Percentiles rank a stretch among this genome's conserved stretches.
These are phyloP conservation scores for Liparis tanakae DNA, from an alignment of 2,797 vertebrate species.

Conservation along the genomic window DNA sequence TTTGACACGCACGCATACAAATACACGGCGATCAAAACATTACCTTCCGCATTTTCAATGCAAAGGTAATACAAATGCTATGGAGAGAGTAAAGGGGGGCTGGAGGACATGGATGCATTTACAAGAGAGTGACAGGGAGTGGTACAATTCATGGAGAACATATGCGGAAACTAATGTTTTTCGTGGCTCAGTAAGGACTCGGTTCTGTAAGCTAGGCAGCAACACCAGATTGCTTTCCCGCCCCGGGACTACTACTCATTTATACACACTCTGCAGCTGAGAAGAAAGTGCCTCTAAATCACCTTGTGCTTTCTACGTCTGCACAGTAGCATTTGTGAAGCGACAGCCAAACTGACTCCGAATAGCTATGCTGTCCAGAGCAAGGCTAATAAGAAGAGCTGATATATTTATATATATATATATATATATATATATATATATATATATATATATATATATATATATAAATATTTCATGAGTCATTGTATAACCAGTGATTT, in stretches of 20 bases:
- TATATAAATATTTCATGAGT: slow-evolving; percentile 19
- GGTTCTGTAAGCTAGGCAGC: slow-evolving; percentile 27
- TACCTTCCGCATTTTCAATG: no score
- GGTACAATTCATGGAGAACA: slow-evolving; percentile 10
- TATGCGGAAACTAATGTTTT: slow-evolving; percentile 33
- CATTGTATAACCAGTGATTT: slow-evolving; percentile 19
- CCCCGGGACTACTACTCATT: slow-evolving; percentile 46
- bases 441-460: slow-evolving; percentile 12
- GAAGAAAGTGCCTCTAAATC: background rate
- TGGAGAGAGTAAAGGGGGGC: slow-evolving; percentile 24
- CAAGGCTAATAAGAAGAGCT: slow-evolving; percentile 6
- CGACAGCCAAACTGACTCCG: background rate
- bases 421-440: slow-evolving; percentile 8
- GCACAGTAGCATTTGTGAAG: slow-evolving; percentile 4
- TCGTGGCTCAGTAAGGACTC: slow-evolving; percentile 45
- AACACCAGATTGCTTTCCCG: slow-evolving; percentile 23
- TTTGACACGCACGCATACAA: no score
- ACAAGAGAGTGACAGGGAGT: slow-evolving; percentile 5
- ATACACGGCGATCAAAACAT: no score
- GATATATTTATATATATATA: slow-evolving; percentile 10
- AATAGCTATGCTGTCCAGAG: slow-evolving; percentile 24
- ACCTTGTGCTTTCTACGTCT: background rate
- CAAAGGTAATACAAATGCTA: background rate
- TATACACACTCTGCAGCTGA: slow-evolving; percentile 30
- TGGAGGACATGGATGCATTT: slow-evolving; percentile 57